Conservation (phyloP, 1,140 invertebrate species). For the Sarcophaga peregrina region DNA sequence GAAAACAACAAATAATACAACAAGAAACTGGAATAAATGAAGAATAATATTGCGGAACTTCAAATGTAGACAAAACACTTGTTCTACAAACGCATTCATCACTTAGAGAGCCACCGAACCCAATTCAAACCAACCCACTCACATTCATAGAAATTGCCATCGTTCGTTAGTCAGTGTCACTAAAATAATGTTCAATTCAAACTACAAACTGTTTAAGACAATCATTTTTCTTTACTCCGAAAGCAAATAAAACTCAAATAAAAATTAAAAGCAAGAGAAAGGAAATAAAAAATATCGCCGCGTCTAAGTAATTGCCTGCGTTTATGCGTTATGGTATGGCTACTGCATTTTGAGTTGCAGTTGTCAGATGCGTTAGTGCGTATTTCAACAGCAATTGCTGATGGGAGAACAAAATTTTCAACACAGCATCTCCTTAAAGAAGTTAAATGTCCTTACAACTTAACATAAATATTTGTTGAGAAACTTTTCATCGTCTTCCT, state of each 20-base stretch:
- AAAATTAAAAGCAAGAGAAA: too few relatives aligned
- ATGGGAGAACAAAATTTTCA: conserved; percentile 5
- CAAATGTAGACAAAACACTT: conserved; percentile 9
- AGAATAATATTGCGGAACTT: not conserved
- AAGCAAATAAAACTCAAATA: not conserved
- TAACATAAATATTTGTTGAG: not conserved
- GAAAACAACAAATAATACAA: too few relatives aligned
- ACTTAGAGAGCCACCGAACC: not conserved
- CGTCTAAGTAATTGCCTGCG: too few relatives aligned
- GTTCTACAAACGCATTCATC: not conserved
- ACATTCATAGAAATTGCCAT: too few relatives aligned
- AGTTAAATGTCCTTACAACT: not conserved
- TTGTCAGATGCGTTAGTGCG: not conserved
- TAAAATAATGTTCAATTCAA: too few relatives aligned
- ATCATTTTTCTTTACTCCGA: not conserved
- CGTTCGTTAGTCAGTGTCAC: too few relatives aligned
- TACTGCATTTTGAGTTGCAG: not conserved
- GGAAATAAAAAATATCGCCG: too few relatives aligned
- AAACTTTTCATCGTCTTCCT: too few relatives aligned
- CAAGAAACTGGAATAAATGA: too few relatives aligned
- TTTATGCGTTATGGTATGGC: too few relatives aligned
- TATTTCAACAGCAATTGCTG: not conserved
- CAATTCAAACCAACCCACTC: not conserved
- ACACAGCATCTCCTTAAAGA: not conserved
- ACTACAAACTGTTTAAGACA: conserved; percentile 1